Percentiles rank a stretch among this genome's conserved stretches.
These are phyloP conservation scores for Pempheris klunzingeri DNA, from an alignment of 2,797 vertebrate species.

Conservation along the genomic window DNA sequence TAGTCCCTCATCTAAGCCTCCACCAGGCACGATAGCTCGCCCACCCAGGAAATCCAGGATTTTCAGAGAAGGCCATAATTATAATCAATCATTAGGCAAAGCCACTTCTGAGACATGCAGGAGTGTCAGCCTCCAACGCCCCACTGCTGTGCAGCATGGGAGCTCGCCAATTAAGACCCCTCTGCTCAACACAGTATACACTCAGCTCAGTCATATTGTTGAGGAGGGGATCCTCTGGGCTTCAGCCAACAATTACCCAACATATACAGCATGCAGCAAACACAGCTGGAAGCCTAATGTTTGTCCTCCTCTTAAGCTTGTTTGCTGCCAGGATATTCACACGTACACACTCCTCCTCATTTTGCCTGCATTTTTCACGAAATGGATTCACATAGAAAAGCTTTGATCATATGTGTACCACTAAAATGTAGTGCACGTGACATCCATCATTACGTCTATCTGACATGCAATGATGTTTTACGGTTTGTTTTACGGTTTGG, in stretches of 20 bases:
- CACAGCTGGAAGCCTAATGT: slow-evolving; percentile 37
- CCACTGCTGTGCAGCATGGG: slow-evolving; percentile 45
- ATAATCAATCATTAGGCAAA: slow-evolving; percentile 69
- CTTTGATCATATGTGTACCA: slow-evolving; percentile 20
- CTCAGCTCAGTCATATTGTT: slow-evolving; percentile 19
- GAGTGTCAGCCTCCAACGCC: slow-evolving; percentile 45
- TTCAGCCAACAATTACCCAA: slow-evolving; percentile 32
- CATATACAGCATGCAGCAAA: slow-evolving; percentile 8
- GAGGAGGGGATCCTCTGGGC: slow-evolving; percentile 23
- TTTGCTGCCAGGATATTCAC: slow-evolving; percentile 35
- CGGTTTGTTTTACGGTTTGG: neutral
- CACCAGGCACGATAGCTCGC: slow-evolving; percentile 37
- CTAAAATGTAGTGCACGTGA: neutral
- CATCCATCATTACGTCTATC: neutral
- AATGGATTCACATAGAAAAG: neutral
- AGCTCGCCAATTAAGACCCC: slow-evolving; percentile 59
- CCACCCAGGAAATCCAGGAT: slow-evolving; percentile 65
- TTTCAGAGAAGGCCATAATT: slow-evolving; percentile 66
- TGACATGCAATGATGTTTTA: neutral
- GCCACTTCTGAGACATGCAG: slow-evolving; percentile 55
- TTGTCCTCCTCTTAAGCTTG: slow-evolving; percentile 21
- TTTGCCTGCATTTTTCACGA: neutral
- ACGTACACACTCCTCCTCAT: neutral
- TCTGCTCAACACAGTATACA: slow-evolving; percentile 29
- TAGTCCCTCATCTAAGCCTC: slow-evolving; percentile 58